Base-by-base conservation (phyloP, 37 sponge, comb jelly and placozoan species). In the Spongilla lacustris region DNA sequence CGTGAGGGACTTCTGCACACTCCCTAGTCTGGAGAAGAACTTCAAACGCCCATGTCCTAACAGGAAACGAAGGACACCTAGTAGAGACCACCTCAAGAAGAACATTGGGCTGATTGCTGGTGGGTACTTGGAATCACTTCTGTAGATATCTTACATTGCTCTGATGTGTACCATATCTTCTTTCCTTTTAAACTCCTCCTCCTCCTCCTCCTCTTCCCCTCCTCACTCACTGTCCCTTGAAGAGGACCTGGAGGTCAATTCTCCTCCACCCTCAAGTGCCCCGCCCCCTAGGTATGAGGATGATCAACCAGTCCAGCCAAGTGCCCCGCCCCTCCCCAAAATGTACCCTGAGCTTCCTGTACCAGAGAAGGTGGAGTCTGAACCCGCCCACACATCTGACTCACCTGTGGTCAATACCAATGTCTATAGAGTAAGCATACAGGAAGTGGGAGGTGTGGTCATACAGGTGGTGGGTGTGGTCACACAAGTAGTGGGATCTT, bases 1-100 rank as follows among this genome's bases (percentile, higher is more conserved):
- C 1, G 30, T 22, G 30, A 71, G 66, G 0, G 79, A 86, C 21
- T 37, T 91, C 23, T 2, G 86, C 66, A 85, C 36, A 49, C 71
- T 77, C 8, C 90, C 93, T 21, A 85, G 76, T 66, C 68, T 92
- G 29, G 90, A 92, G 17, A 48, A 68, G 41, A 25, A 75, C 66
- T 92, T 92, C 79, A 84, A 85, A 69, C 84, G 77, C 25, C 93
- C 93, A n/a, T 78, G 86, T 37, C 86, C 89, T 31, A 21, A 38
- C 46, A 88, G 71, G 82, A 87, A 83, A 14, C 58, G 58, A 58
- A 58, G 31, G 73, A 72, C 31, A 72, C 73, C 31, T 32, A 72
- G 31, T 33, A 12, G 31, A 72, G 73, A 72, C 10, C 73, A 72
- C 8, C 73, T 33, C 31, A 72, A 29, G 73, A 28, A 11, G 70